phyloP scores from a whole-genome alignment of 2,888 invertebrate genomes.

The Agriopis marginaria region DNA sequence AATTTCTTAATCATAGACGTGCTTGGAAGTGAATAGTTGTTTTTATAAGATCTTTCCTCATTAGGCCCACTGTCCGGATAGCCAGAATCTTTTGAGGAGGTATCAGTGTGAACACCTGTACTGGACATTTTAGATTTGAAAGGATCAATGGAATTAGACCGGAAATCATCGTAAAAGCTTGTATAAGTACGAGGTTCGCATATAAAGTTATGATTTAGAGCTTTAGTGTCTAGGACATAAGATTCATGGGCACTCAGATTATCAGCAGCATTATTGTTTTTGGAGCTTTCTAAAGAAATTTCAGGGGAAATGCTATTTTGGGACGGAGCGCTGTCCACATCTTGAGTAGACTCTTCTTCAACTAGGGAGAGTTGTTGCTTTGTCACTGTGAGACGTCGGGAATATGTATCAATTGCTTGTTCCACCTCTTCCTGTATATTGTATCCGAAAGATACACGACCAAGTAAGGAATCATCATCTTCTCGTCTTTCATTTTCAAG shows the following conservation, averaged over 20 bases:
- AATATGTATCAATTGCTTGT: slow-evolving; percentile 69
- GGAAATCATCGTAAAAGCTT: slow-evolving; percentile 76
- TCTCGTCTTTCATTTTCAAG: slow-evolving; percentile 60
- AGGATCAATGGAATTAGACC: slow-evolving; percentile 54
- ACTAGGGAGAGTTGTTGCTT: slow-evolving; percentile 81
- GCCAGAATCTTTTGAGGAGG: slow-evolving; percentile 81
- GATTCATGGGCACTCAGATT: slow-evolving; percentile 49
- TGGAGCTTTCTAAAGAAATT: slow-evolving; percentile 59
- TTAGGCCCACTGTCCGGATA: slow-evolving; percentile 74
- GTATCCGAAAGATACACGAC: slow-evolving; percentile 65
- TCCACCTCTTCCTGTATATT: slow-evolving; percentile 63
- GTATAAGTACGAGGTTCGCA: slow-evolving; percentile 70
- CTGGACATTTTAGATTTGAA: slow-evolving; percentile 69
- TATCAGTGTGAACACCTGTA: slow-evolving; percentile 69
- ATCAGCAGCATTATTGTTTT: slow-evolving; percentile 50
- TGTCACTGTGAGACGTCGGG: slow-evolving; percentile 64
- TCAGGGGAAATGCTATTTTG: slow-evolving; percentile 74
- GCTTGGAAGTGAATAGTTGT: slow-evolving; percentile 70
- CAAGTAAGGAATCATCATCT: slow-evolving; percentile 52
- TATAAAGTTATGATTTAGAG: slow-evolving; percentile 54
- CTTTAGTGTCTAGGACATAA: slow-evolving; percentile 52
- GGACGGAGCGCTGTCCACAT: slow-evolving; percentile 76
- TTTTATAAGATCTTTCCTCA: slow-evolving; percentile 67
- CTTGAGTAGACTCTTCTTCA: slow-evolving; percentile 83
- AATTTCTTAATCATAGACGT: slow-evolving; percentile 63